Base-by-base conservation (phyloP, 2,888 invertebrate species). In the Seira musarum region DNA sequence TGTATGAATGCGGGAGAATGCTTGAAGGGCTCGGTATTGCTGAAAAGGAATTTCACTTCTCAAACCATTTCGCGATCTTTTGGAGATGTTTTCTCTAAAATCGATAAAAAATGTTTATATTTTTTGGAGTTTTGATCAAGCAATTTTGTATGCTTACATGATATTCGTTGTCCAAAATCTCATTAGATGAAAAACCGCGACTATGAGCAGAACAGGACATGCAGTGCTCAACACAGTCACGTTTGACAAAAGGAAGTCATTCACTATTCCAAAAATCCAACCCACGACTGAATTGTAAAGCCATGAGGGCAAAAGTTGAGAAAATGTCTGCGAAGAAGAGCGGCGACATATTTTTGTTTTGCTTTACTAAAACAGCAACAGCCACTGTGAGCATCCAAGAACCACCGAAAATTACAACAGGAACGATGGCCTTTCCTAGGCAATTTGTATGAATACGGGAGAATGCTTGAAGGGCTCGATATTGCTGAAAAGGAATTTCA, bases 101-200 rank as follows among this genome's bases (percentile, higher is more conserved):
- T n/a, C n/a, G n/a, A n/a, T n/a, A n/a, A n/a, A n/a, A n/a, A n/a
- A n/a, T n/a, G n/a, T n/a, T n/a, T n/a, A n/a, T n/a, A n/a, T n/a
- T n/a, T n/a, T n/a, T n/a, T n/a, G n/a, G n/a, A n/a, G n/a, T n/a
- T n/a, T n/a, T n/a, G n/a, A n/a, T n/a, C n/a, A n/a, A n/a, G n/a
- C n/a, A n/a, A n/a, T n/a, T n/a, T n/a, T n/a, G n/a, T n/a, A n/a
- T n/a, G n/a, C n/a, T 19, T 30, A 67, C 67, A 46, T 67, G 0
- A 67, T 49, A n/a, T 46, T 49, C 22, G 67, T 67, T 8, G 67
- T 67, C 49, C 49, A 67, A 49, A 67, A 67, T 46, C 49, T 67
- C 67, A 67, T 67, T 21, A 67, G 21, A 13, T 49, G 49, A 67
- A 67, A 67, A 19, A 46, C 46, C 2, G 49, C 1, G 3, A n/a